Evolutionary conservation across 2,797 vertebrate genomes (phyloP).

Genomic region (Momotus momota): DNA sequence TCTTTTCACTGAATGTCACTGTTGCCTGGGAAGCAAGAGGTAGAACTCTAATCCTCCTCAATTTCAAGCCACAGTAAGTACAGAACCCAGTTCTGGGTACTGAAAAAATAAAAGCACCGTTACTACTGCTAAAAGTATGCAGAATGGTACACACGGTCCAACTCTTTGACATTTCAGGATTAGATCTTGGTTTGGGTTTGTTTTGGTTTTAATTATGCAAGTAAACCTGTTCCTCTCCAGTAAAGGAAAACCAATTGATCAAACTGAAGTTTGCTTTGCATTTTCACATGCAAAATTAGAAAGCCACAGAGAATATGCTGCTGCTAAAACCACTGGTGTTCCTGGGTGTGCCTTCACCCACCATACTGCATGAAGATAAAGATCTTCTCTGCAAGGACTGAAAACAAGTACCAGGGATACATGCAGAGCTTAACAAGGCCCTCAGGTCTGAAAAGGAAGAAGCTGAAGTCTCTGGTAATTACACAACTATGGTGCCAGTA

Average conservation of each 20-base stretch:
- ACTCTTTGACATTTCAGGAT: not conserved
- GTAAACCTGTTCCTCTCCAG: not conserved
- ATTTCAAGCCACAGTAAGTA: not conserved
- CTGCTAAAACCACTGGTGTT: slow-evolving; percentile 32
- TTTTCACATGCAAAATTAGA: slow-evolving; percentile 36
- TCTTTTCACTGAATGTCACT: not conserved
- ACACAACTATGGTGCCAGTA: not conserved
- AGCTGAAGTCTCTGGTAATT: not conserved
- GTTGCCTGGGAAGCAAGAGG: slow-evolving; percentile 1
- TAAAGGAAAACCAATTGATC: not conserved
- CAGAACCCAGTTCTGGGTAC: not conserved
- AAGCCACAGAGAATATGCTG: not conserved
- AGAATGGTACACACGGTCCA: not conserved
- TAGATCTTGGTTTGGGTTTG: not conserved
- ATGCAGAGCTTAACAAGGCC: not conserved
- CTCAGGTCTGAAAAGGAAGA: not conserved
- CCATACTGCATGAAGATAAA: slow-evolving; percentile 15
- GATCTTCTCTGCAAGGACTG: slow-evolving; percentile 44
- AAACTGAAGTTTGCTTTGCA: not conserved
- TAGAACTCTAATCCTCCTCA: not conserved
- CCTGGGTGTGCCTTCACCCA: slow-evolving; percentile 62
- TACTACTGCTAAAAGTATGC: not conserved
- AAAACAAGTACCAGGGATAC: slow-evolving; percentile 33
- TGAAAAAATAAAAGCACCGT: not conserved
- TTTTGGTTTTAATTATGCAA: not conserved